phyloP scores from a whole-genome alignment of 2,888 invertebrate genomes.

The Mimas tiliae region DNA sequence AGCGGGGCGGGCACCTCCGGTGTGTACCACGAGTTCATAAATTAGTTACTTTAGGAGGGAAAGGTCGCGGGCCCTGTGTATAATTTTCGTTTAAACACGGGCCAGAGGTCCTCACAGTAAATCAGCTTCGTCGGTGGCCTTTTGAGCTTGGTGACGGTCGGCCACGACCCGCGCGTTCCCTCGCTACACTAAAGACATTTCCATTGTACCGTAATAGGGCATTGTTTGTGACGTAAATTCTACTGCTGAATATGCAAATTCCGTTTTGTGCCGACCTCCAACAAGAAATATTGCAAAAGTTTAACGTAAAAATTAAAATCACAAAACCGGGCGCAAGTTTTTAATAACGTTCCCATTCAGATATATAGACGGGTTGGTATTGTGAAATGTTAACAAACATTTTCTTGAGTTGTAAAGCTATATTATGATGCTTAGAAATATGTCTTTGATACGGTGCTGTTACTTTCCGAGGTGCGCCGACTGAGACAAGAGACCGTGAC shows the following conservation, averaged over 20 bases:
- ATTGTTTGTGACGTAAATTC: slow-evolving; percentile 82
- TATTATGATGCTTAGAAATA: background rate
- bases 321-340: slow-evolving; percentile 26
- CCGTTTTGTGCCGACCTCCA: slow-evolving; percentile 71
- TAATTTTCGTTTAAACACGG: slow-evolving; percentile 80
- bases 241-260: slow-evolving; percentile 81
- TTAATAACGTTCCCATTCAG: slow-evolving; percentile 41
- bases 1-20: slow-evolving; percentile 67
- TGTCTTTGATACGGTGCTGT: background rate
- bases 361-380: background rate
- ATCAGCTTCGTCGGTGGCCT: slow-evolving; percentile 69
- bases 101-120: slow-evolving; percentile 76
- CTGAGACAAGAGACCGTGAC: too few relatives aligned
- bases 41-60: slow-evolving; percentile 79
- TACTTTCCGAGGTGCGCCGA: too few relatives aligned
- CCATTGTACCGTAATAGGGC: slow-evolving; percentile 79
- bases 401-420: background rate
- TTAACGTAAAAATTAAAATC: slow-evolving; percentile 65
- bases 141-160: slow-evolving; percentile 51
- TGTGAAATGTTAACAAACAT: background rate
- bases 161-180: slow-evolving; percentile 44
- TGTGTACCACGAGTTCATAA: slow-evolving; percentile 76
- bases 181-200: slow-evolving; percentile 80
- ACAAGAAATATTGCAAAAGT: slow-evolving; percentile 79
- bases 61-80: slow-evolving; percentile 70